Base-by-base conservation (phyloP, 2,113 vertebrate genomes). In the Scytalopus superciliaris region DNA sequence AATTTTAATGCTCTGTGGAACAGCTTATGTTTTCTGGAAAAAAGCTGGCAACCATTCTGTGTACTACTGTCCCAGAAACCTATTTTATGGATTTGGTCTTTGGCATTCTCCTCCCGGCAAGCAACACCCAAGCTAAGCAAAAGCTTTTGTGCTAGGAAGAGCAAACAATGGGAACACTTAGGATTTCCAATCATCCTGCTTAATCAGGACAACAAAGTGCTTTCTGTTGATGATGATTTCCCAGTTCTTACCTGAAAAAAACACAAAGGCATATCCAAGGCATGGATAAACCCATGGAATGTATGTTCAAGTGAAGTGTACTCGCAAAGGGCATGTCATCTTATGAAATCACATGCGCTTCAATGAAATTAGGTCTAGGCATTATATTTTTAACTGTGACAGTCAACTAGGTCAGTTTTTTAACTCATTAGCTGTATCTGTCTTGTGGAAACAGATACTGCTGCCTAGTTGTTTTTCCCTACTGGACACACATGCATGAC, bases 41-140 rank as follows among this genome's bases (percentile, higher is more conserved):
- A 96, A 94, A 91, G 22, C 74, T 93, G 89, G 82, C 93, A 94
- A 79, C 59, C 30, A 55, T 76, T 93, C 64, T 82, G 31, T 57
- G 44, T 77, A 53, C 62, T 87, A 73, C 72, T 97, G 94, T 93
- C 95, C 93, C 93, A 96, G 95, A 97, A 97, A 97, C 95, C 92
- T 95, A 91, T 94, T 97, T 97, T 88, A 84, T 88, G 57, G 72
- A 74, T 91, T 87, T 86, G 90, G 76, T 92, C 69, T 64, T 85
- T 0, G 0, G 23, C 55, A 18, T 35, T 52, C 52, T 85, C 28
- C 30, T 96, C 55, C 67, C 2, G 3, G 80, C 85, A 69, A 77
- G 56, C 64, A 75, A 16, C 25, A 74, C 10, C 70, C 2, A 5
- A 87, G 73, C 47, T 24, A 82, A 80, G 74, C 56, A 76, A 76